Evolutionary conservation across 2,113 vertebrate species (phyloP), one percentile per base, ranked within the genome.

Genomic region (Aegotheles bennettii): DNA sequence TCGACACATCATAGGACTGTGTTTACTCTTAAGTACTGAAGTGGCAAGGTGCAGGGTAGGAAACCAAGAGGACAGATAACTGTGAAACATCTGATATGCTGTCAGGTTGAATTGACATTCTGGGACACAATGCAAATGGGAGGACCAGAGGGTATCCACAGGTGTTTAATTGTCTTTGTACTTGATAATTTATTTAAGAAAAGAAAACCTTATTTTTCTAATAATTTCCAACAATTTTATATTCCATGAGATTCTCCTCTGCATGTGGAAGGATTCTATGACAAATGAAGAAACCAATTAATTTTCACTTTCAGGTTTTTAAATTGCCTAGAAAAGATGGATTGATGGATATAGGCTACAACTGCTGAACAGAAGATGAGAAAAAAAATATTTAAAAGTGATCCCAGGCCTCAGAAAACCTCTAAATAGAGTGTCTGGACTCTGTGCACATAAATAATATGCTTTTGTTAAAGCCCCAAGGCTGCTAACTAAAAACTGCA

Each of bases 361-460:
- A 31, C 33, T n/a, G 15, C 69, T 65, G 36, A 88, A 69, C 13
- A 45, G 60, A 88, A 60, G 56, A 82, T 67, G n/a, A 64, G 38
- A 2, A 26, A 63, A 86, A 69, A 64, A 35, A 33, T 25, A 7
- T 51, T 73, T 68, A 73, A 83, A 91, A 92, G 47, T 1, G 4
- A 88, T 77, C 31, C 67, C 69, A 85, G 26, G 57, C 54, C 31
- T 85, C 45, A 84, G 90, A 88, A 93, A 86, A 76, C 36, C 42
- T 87, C 45, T 42, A 65, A 12, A 38, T 80, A 73, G 53, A 53
- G 63, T 76, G 24, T 54, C 64, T 80, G 84, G 90, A 83, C 79
- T 92, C 63, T 77, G 31, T 64, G 53, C 57, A 69, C 8, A n/a
- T 90, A 94, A 91, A 92, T 94, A 94, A 90, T 40, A 94, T 73